Evolutionary conservation across 1,140 invertebrate genomes (phyloP).

Genomic region (Zaprionus capensis): DNA sequence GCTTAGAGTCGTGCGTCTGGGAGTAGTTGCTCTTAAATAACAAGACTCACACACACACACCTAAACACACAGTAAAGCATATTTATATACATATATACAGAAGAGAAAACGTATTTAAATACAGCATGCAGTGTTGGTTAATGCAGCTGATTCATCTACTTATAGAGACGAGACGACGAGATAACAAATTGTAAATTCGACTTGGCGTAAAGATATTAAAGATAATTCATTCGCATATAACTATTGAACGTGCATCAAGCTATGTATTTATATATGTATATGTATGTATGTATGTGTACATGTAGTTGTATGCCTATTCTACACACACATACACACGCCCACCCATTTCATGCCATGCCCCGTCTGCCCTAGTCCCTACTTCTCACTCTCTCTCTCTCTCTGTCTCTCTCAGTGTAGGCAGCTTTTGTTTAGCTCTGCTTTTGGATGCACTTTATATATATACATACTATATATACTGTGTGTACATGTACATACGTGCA

Average conservation of each 20-base stretch:
- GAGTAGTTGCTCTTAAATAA: conserved; percentile 58
- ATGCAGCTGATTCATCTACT: too few species aligned
- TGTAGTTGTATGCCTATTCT: conserved; percentile 2
- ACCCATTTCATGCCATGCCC: conserved; percentile 9
- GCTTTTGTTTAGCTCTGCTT: conserved; percentile 74
- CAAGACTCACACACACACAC: conserved; percentile 54
- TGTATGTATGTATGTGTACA: conserved; percentile 47
- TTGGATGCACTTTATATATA: conserved; percentile 64
- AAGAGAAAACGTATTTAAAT: conserved; percentile 39
- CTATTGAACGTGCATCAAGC: conserved; percentile 50
- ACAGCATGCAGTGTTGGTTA: conserved; percentile 45
- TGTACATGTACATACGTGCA: conserved; percentile 23
- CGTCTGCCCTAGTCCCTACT: background rate
- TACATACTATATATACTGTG: conserved; percentile 20
- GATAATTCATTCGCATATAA: conserved; percentile 64
- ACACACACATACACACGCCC: conserved; percentile 7
- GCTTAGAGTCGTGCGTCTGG: conserved; percentile 44
- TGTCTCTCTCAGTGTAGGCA: conserved; percentile 51
- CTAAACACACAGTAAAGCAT: conserved; percentile 16
- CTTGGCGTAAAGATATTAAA: conserved; percentile 53
- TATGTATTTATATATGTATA: conserved; percentile 50
- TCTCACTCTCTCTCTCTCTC: background rate
- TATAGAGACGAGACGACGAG: conserved; percentile 49
- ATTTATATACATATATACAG: conserved; percentile 57
- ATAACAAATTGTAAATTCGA: conserved; percentile 77